A percentile compares a stretch with the other conserved stretches of the same genome.
These are phyloP conservation scores for Cephalopholis sonnerati DNA, from an alignment of 2,113 vertebrate genomes.

Conservation along the genomic window DNA sequence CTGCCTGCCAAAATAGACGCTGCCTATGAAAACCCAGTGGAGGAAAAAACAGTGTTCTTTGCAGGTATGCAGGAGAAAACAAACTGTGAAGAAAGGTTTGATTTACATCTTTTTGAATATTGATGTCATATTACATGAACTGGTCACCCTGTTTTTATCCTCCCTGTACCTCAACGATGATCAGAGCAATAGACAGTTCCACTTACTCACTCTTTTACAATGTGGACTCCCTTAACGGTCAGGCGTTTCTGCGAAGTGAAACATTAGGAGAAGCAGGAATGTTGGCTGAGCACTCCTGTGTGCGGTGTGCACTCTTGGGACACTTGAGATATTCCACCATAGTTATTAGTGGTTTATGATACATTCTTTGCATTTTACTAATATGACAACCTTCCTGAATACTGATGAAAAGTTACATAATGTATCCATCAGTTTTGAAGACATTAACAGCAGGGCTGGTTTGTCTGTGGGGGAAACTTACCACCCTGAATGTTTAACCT, in stretches of 20 bases:
- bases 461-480: background rate
- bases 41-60: conserved; percentile 96
- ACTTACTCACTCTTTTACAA: conserved; percentile 31
- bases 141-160: background rate
- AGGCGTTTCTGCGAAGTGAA: conserved; percentile 44
- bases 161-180: background rate
- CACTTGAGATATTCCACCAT: conserved; percentile 53
- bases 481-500: background rate
- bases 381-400: conserved; percentile 57
- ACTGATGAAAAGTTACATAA: conserved; percentile 43
- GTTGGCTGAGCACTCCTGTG: conserved; percentile 49
- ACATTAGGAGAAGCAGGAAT: conserved; percentile 62
- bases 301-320: conserved; percentile 47
- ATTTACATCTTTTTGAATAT: conserved; percentile 1
- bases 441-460: conserved; percentile 25
- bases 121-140: background rate
- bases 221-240: conserved; percentile 37
- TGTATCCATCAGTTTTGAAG: conserved; percentile 27
- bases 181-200: conserved; percentile 34
- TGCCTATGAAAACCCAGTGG: conserved; percentile 94
- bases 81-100: conserved; percentile 1
- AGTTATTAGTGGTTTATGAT: conserved; percentile 74
- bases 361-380: conserved; percentile 66
- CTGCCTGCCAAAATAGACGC: conserved; percentile 95
- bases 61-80: conserved; percentile 85